Conservation (phyloP, 2,797 vertebrate genomes). For the Periophthalmus magnuspinnatus region DNA sequence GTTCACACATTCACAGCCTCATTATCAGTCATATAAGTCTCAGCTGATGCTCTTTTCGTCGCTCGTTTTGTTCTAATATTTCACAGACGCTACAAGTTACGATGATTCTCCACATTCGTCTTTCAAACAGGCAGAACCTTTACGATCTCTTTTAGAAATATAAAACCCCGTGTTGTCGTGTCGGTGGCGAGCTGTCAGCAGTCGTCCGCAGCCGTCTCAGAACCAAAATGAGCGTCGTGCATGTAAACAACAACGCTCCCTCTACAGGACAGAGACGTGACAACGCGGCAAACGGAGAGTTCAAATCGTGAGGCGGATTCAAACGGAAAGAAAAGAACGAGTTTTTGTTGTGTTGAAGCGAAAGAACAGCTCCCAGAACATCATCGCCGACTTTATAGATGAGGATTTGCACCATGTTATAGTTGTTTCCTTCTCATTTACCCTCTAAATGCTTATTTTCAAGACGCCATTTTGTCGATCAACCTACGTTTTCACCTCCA, state of each 20-base stretch:
- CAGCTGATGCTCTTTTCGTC: not conserved
- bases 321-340: not conserved
- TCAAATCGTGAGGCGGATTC: not conserved
- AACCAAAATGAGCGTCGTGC: no score
- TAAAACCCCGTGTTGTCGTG: not conserved
- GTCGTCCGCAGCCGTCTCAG: not conserved
- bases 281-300: not conserved
- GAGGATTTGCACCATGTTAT: no score
- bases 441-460: no score
- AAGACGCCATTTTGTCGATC: no score
- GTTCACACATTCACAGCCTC: no score
- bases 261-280: not conserved
- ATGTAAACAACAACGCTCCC: no score
- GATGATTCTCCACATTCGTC: not conserved
- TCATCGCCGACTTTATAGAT: no score
- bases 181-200: not conserved
- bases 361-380: not conserved
- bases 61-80: not conserved
- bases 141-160: not conserved
- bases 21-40: not conserved
- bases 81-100: not conserved
- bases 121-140: no score
- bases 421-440: no score
- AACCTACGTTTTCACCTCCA: no score
- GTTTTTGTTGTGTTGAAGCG: not conserved